phyloP scores from a whole-genome alignment of 1,140 invertebrate species.

The Pogonomyrmex barbatus region DNA sequence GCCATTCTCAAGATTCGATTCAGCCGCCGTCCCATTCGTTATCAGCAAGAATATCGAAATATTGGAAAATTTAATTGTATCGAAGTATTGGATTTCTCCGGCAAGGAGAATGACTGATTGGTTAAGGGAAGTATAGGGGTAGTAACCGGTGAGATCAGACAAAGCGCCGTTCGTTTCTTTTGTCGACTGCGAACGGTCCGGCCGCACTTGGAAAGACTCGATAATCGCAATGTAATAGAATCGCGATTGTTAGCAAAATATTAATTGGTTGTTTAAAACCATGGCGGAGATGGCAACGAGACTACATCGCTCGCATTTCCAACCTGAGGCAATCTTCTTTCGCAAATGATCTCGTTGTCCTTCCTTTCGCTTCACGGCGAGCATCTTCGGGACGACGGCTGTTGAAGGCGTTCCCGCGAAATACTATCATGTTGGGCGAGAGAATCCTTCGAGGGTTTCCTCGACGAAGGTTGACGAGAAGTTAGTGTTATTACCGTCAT shows the following conservation, averaged over 20 bases:
- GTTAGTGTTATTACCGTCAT: constrained; percentile 83
- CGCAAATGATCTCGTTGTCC: constrained; percentile 44
- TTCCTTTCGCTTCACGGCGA: constrained; percentile 31
- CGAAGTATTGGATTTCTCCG: constrained; percentile 33
- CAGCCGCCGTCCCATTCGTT: constrained; percentile 12
- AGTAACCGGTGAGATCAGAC: constrained; percentile 27
- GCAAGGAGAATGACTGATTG: constrained; percentile 4
- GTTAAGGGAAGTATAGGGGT: constrained; percentile 24
- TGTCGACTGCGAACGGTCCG: constrained; percentile 6
- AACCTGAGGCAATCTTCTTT: constrained; percentile 12
- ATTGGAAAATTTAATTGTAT: constrained; percentile 59
- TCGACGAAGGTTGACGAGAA: constrained; percentile 77
- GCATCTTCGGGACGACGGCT: constrained; percentile 12
- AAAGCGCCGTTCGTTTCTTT: constrained; percentile 17
- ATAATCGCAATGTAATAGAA: background rate
- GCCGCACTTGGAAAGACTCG: background rate
- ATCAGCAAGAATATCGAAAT: constrained; percentile 54
- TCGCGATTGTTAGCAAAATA: constrained; percentile 25
- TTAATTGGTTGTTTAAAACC: constrained; percentile 31
- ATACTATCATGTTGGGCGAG: constrained; percentile 26
- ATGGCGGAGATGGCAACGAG: background rate
- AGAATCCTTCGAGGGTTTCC: constrained; percentile 58
- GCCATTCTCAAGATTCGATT: constrained; percentile 26
- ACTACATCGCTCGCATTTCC: background rate
- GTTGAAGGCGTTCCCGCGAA: constrained; percentile 33